Conservation (phyloP, 2,113 vertebrate genomes). For the Etheostoma spectabile region DNA sequence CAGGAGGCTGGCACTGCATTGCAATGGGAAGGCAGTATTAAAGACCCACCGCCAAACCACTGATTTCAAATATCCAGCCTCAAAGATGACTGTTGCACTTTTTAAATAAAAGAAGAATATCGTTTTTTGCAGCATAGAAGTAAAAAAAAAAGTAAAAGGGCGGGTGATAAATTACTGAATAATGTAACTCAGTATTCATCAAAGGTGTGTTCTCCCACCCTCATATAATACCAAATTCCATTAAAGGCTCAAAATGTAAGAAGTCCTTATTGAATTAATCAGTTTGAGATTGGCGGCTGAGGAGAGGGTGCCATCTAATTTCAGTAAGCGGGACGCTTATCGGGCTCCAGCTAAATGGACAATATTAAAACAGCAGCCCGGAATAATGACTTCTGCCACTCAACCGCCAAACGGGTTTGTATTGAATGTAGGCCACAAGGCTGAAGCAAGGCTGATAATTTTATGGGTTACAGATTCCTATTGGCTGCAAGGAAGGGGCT, state of each 20-base stretch:
- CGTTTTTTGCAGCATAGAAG: slow-evolving; percentile 6
- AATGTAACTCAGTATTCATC: slow-evolving; percentile 50
- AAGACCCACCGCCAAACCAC: background rate
- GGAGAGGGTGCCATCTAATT: slow-evolving; percentile 80
- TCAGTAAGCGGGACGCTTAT: slow-evolving; percentile 76
- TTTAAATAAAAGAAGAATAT: slow-evolving; percentile 35
- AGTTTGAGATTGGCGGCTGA: slow-evolving; percentile 70
- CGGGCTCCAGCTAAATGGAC: slow-evolving; percentile 84
- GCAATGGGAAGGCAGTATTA: background rate
- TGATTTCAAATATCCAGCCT: slow-evolving; percentile 7
- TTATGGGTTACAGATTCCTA: slow-evolving; percentile 85
- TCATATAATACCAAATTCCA: slow-evolving; percentile 66
- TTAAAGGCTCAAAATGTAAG: slow-evolving; percentile 74
- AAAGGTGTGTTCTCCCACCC: slow-evolving; percentile 65
- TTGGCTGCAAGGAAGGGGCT: slow-evolving; percentile 83
- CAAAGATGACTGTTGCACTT: slow-evolving; percentile 29
- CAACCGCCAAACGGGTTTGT: slow-evolving; percentile 80
- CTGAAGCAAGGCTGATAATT: slow-evolving; percentile 84
- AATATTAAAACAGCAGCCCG: slow-evolving; percentile 85
- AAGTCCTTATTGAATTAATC: slow-evolving; percentile 81
- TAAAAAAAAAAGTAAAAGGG: slow-evolving; percentile 28
- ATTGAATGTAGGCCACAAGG: slow-evolving; percentile 87
- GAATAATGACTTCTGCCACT: slow-evolving; percentile 89
- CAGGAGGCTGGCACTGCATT: background rate
- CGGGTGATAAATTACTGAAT: slow-evolving; percentile 50